Percentiles rank a stretch among this genome's conserved stretches.
Evolutionary conservation across 2,113 vertebrate species (phyloP).

Genomic region (Rostratula benghalensis): DNA sequence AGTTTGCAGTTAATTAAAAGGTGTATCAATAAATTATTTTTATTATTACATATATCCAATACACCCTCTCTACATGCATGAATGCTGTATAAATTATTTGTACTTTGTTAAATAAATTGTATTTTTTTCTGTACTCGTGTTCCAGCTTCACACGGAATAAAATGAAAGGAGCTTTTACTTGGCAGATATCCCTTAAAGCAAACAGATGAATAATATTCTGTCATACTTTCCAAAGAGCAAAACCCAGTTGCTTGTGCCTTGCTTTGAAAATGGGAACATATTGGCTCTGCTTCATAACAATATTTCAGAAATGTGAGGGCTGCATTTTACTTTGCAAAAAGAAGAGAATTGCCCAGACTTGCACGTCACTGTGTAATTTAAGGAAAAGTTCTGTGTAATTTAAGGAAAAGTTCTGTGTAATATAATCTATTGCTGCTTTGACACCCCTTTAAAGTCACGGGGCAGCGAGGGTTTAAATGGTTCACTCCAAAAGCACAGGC

Average conservation of each 20-base stretch:
- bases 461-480: background rate
- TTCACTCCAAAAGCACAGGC: background rate
- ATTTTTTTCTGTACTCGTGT: background rate
- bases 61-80: background rate
- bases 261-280: slow-evolving; percentile 23
- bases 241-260: slow-evolving; percentile 27
- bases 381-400: slow-evolving; percentile 20
- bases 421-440: slow-evolving; percentile 12
- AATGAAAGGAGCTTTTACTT: slow-evolving; percentile 26
- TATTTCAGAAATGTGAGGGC: slow-evolving; percentile 34
- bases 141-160: background rate
- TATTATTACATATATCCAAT: background rate
- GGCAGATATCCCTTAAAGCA: slow-evolving; percentile 69
- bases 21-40: background rate
- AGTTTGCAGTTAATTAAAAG: background rate
- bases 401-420: slow-evolving; percentile 21
- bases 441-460: background rate
- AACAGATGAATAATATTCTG: slow-evolving; percentile 68
- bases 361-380: background rate
- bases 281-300: slow-evolving; percentile 25
- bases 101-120: background rate
- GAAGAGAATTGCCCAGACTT: slow-evolving; percentile 12
- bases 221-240: slow-evolving; percentile 67
- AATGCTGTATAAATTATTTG: background rate
- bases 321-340: slow-evolving; percentile 26